Base-by-base conservation (phyloP, 2,113 vertebrate species). In the Lanius ludovicianus region DNA sequence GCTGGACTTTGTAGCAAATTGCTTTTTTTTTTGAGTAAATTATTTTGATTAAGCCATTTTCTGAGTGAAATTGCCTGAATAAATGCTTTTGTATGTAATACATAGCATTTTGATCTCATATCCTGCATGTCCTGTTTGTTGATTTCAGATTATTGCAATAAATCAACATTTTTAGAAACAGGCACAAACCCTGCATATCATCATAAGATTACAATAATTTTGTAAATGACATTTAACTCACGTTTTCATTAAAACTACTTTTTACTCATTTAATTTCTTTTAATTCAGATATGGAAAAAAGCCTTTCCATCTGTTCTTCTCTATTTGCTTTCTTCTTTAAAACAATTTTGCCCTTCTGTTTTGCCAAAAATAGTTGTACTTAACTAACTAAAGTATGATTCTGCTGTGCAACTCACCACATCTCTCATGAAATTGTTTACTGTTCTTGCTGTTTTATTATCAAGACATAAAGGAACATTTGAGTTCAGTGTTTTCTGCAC, bases 321-420 rank as follows among this genome's bases (percentile, higher is more conserved):
- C 46, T 95, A 37, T 96, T 87, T 77, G 47, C 87, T 96, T 87
- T 91, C 90, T 97, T 85, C 68, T 89, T 96, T 97, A 89, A 95
- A 96, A 93, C 93, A 77, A 89, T 95, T 96, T 96, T 96, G 39
- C 84, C 80, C 70, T 97, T 97, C 71, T 97, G 63, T 96, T 97
- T 98, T 95, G 50, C 84, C 97, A 95, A 94, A 97, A 97, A 93
- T 95, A 97, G 94, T 96, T 97, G 65, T 96, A 95, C 76, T 97
- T 96, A 95, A 80, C 94, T 97, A 92, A 62, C 57, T 96, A 60
- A 90, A 93, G 85, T 96, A 92, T 92, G 37, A 95, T 85, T 74
- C 70, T 68, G 84, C 93, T 77, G 41, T 95, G 73, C 70, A 94
- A 78, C 73, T 97, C 84, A 74, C 50, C 15, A 70, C 64, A 78